phyloP scores from a whole-genome alignment of 1,140 invertebrate genomes.

The Ruditapes philippinarum region DNA sequence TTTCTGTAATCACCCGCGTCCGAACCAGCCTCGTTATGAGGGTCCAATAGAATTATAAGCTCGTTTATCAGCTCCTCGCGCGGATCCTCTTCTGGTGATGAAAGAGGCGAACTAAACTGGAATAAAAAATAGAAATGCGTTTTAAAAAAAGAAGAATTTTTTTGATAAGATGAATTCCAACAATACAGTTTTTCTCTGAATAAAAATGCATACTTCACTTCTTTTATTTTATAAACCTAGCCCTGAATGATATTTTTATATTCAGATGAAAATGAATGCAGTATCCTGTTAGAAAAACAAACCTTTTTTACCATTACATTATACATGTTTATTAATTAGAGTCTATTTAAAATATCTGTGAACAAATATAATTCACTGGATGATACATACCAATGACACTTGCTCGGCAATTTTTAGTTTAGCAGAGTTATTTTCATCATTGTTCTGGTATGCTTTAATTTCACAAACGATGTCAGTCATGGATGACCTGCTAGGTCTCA shows the following conservation, averaged over 20 bases:
- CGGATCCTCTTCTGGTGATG: constrained; percentile 12
- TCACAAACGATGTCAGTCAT: constrained; percentile 39
- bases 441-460: constrained; percentile 39
- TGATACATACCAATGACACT: constrained; percentile 7
- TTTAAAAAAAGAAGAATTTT: no score
- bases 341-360: no score
- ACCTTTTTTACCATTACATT: no score
- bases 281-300: no score
- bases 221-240: no score
- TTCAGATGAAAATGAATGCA: no score
- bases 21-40: not conserved
- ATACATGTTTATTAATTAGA: no score
- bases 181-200: no score
- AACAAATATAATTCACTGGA: no score
- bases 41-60: constrained; percentile 45
- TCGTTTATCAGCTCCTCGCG: constrained; percentile 18
- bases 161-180: no score
- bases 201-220: no score
- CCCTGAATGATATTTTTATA: no score
- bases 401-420: constrained; percentile 54
- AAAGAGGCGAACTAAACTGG: constrained; percentile 6
- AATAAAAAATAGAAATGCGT: not conserved
- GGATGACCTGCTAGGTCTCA: not conserved
- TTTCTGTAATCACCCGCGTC: constrained; percentile 43
- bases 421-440: constrained; percentile 6